Conservation (phyloP, 2,797 vertebrate species). For the Alfaro cultratus region DNA sequence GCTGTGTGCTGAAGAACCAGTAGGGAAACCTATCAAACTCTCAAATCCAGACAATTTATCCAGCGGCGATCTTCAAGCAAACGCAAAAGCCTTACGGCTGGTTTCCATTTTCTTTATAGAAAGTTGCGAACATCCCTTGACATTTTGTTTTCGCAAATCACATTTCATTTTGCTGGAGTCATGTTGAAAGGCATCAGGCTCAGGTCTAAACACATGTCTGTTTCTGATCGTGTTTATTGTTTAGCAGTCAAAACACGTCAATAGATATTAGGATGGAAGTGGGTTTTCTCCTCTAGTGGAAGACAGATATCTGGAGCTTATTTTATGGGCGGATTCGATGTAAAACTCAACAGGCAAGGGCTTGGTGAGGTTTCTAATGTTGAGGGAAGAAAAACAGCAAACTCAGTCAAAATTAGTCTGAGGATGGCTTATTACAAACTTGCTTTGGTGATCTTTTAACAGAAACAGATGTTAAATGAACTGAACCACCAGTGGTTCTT, state of each 20-base stretch:
- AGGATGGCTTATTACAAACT: not conserved
- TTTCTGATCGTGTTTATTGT: conserved; percentile 8
- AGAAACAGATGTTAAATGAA: not conserved
- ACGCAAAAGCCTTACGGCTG: not conserved
- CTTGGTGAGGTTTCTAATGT: not conserved
- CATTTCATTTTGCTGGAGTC: not conserved
- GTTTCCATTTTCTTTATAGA: not conserved
- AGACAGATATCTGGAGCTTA: not conserved
- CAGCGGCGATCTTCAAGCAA: not conserved
- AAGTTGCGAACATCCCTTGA: not conserved
- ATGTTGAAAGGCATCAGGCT: not conserved
- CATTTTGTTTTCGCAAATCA: not conserved
- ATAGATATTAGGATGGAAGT: not conserved
- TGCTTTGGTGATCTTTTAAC: not conserved
- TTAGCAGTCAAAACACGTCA: not conserved
- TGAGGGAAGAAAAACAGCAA: not conserved
- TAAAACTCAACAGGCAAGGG: conserved; percentile 5
- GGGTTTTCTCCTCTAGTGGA: not conserved
- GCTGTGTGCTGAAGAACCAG: not conserved
- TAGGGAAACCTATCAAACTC: not conserved
- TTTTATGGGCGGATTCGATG: not conserved
- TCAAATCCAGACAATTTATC: not conserved
- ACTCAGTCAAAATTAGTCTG: not conserved
- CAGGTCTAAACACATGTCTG: not conserved
- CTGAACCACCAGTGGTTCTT: not conserved